Conservation (phyloP, 1,140 invertebrate species). For the Amphibalanus amphitrite region DNA sequence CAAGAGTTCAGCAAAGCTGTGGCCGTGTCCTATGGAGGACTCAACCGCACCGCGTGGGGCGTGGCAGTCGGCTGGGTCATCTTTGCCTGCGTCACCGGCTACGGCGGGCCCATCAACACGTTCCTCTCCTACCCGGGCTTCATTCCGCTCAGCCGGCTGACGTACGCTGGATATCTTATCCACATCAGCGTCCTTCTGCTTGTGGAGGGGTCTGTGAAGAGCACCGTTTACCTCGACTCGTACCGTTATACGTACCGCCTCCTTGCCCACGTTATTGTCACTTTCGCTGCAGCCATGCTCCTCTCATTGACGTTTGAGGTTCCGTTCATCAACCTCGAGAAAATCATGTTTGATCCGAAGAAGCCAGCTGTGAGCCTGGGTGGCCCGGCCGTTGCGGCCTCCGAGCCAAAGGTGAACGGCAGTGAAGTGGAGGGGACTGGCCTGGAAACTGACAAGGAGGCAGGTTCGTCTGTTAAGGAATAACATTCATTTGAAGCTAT, state of each 20-base stretch:
- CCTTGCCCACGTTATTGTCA: neutral
- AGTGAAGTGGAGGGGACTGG: no score
- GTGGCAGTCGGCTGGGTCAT: conserved; percentile 46
- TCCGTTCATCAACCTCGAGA: neutral
- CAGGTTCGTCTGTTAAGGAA: no score
- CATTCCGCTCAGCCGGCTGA: conserved; percentile 64
- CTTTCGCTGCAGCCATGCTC: neutral
- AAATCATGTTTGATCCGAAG: neutral
- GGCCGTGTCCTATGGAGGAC: conserved; percentile 39
- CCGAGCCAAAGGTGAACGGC: no score
- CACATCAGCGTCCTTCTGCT: conserved; percentile 31
- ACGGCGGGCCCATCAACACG: conserved; percentile 41
- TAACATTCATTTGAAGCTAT: no score
- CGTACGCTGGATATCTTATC: conserved; percentile 76
- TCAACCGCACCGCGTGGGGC: conserved; percentile 40
- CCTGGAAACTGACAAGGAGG: no score
- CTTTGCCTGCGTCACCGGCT: conserved; percentile 47
- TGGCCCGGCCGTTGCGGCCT: no score
- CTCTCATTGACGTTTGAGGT: neutral
- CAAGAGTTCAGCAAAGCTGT: neutral
- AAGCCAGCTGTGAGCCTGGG: no score
- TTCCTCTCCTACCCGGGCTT: conserved; percentile 59
- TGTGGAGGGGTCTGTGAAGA: neutral
- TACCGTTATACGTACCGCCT: neutral
- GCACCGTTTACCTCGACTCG: neutral